Evolutionary conservation across 2,113 vertebrate species (phyloP).

Genomic region (Macrotus californicus): DNA sequence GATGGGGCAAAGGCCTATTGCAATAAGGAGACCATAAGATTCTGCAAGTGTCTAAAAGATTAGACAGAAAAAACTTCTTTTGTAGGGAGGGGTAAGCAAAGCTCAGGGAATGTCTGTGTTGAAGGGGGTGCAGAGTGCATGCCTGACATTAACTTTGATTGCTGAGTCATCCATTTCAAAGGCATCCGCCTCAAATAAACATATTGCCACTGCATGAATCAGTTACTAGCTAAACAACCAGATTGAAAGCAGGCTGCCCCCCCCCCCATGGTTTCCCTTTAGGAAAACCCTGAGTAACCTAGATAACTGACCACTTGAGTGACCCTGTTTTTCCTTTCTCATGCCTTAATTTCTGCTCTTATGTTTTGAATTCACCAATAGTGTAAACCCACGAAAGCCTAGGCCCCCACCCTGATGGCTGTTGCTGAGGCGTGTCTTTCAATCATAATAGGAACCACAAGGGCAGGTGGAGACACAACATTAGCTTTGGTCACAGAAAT

Average conservation of each 20-base stretch:
- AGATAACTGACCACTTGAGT: background rate
- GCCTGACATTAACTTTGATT: background rate
- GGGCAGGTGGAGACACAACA: background rate
- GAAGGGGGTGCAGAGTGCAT: background rate
- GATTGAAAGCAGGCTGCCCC: background rate
- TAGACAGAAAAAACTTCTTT: background rate
- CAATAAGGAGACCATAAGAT: background rate
- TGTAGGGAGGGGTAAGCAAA: background rate
- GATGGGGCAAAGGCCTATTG: background rate
- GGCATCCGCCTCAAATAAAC: background rate
- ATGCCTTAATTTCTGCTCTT: background rate
- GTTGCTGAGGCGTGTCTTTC: background rate
- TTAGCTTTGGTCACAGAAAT: background rate
- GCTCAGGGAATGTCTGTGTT: background rate
- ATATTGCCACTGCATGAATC: background rate
- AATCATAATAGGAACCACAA: background rate
- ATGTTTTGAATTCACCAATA: background rate
- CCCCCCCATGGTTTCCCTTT: background rate
- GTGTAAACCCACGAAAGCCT: background rate
- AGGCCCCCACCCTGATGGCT: background rate
- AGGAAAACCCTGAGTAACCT: background rate
- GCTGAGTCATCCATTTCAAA: background rate
- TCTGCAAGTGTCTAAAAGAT: background rate
- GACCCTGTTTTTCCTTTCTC: background rate
- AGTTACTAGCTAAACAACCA: background rate